Evolutionary conservation across 2,888 invertebrate genomes (phyloP).

Genomic region (Bombylius major): DNA sequence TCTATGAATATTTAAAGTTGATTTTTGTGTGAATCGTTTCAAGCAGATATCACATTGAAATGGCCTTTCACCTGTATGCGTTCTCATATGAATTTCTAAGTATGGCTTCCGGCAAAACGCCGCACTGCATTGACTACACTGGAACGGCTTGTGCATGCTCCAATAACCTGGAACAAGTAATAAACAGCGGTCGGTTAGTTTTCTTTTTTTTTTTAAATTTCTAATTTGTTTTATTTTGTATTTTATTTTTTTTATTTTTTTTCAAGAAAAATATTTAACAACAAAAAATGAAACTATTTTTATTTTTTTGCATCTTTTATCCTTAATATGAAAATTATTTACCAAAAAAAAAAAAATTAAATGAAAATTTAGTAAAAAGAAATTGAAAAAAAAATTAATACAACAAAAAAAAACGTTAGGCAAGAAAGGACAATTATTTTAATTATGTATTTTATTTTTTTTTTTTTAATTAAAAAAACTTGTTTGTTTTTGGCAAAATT

Average conservation of each 20-base stretch:
- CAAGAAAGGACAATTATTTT: no score
- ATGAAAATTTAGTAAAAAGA: no score
- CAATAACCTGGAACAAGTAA: constrained; percentile 24
- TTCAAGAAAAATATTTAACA: constrained; percentile 11
- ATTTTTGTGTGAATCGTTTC: constrained; percentile 60
- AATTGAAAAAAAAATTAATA: no score
- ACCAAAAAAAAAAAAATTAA: neutral
- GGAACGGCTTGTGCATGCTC: constrained; percentile 41
- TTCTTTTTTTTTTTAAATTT: neutral
- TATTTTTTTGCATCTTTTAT: no score
- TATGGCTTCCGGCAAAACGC: constrained; percentile 62
- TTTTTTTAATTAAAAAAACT: no score
- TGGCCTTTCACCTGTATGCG: constrained; percentile 45
- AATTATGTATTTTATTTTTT: no score
- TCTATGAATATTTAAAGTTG: constrained; percentile 59
- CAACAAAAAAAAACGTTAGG: no score
- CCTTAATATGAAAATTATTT: neutral
- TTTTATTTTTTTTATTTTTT: neutral
- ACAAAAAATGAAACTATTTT: constrained; percentile 3
- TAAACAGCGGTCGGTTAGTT: constrained; percentile 19
- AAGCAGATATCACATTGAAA: constrained; percentile 57
- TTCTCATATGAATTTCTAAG: constrained; percentile 68
- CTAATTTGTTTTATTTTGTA: neutral
- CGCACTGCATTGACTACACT: constrained; percentile 44
- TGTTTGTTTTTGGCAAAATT: no score